These are phyloP conservation scores for Podiceps cristatus DNA, from an alignment of 2,113 vertebrate genomes.

Conservation along the genomic window DNA sequence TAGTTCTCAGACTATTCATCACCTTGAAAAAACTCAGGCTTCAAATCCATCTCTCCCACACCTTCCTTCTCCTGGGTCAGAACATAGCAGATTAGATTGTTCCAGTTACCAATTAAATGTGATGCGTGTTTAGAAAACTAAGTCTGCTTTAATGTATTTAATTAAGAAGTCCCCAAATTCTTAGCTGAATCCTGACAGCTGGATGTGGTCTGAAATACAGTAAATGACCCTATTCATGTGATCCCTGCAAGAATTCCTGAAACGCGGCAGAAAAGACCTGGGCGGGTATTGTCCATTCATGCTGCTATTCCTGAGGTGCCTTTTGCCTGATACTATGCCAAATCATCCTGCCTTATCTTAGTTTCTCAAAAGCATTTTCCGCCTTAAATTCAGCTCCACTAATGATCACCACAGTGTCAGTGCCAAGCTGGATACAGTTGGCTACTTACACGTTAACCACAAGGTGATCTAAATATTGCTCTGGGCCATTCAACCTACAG, in stretches of 20 bases:
- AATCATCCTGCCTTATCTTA: background rate
- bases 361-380: background rate
- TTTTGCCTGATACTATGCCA: background rate
- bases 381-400: background rate
- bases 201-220: background rate
- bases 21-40: background rate
- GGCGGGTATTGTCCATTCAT: background rate
- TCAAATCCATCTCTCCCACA: background rate
- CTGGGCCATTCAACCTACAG: background rate
- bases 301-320: background rate
- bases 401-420: background rate
- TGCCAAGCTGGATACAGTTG: constrained; percentile 28
- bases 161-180: background rate
- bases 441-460: background rate
- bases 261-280: background rate
- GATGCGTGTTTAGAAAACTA: background rate
- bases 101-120: background rate
- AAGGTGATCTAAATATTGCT: constrained; percentile 2
- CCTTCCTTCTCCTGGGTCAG: background rate
- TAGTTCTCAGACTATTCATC: background rate
- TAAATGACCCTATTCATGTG: background rate
- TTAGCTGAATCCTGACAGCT: background rate
- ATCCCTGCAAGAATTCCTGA: background rate
- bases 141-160: background rate
- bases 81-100: background rate